Conservation (phyloP, 1,140 invertebrate genomes). For the Camponotus pennsylvanicus region DNA sequence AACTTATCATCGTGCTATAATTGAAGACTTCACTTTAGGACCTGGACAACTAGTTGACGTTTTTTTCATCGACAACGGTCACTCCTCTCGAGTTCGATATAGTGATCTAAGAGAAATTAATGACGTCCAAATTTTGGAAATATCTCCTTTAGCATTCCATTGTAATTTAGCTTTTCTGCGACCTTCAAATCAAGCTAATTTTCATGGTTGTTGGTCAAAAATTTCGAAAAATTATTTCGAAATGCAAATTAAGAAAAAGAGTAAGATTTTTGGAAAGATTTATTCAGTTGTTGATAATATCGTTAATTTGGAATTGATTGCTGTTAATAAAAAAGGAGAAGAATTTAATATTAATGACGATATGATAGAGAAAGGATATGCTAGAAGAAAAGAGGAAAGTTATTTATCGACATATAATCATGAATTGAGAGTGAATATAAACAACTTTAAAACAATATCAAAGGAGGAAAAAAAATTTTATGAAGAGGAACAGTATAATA, state of each 20-base stretch:
- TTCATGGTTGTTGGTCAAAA: conserved; percentile 88
- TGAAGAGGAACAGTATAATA: conserved; percentile 85
- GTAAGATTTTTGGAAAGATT: conserved; percentile 86
- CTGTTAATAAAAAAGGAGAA: conserved; percentile 73
- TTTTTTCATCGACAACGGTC: conserved; percentile 94
- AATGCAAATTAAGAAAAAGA: conserved; percentile 71
- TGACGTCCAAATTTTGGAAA: conserved; percentile 65
- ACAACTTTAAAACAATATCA: conserved; percentile 79
- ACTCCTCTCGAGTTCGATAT: conserved; percentile 82
- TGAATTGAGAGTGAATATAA: conserved; percentile 76
- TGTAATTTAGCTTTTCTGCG: conserved; percentile 90
- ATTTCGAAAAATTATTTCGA: conserved; percentile 87
- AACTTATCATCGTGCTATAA: conserved; percentile 82
- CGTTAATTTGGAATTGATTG: conserved; percentile 89
- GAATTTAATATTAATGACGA: conserved; percentile 88
- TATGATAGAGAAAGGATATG: conserved; percentile 88
- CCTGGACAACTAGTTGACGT: conserved; percentile 83
- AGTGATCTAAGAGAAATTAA: conserved; percentile 70
- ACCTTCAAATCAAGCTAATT: conserved; percentile 88
- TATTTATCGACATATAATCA: conserved; percentile 90
- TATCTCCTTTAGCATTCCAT: conserved; percentile 90
- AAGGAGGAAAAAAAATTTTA: conserved; percentile 83
- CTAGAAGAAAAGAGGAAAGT: conserved; percentile 90
- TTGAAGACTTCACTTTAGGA: conserved; percentile 71
- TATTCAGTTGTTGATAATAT: conserved; percentile 93